Conservation (phyloP, 2,113 vertebrate genomes). For the Ochotona princeps region DNA sequence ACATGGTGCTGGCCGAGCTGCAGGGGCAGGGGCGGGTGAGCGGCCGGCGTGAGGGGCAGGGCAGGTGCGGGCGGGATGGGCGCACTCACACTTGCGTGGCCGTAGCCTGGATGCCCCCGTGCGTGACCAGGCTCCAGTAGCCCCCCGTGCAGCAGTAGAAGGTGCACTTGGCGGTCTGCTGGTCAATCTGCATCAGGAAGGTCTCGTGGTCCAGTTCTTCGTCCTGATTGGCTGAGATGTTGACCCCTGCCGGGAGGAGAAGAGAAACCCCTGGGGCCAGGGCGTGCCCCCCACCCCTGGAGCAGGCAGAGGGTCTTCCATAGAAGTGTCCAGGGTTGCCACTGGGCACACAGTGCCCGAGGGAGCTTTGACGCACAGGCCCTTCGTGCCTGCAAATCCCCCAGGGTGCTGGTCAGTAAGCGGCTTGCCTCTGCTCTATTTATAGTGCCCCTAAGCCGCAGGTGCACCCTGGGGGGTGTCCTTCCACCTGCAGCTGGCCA, state of each 20-base stretch:
- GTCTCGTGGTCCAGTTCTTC: conserved; percentile 96
- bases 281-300: not conserved
- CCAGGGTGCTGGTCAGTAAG: conserved; percentile 82
- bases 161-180: conserved; percentile 92
- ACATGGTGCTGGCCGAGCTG: conserved; percentile 94
- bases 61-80: not conserved
- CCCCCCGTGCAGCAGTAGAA: conserved; percentile 93
- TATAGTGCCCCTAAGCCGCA: conserved; percentile 79
- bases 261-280: conserved; percentile 9
- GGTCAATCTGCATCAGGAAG: conserved; percentile 97
- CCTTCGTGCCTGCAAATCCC: conserved; percentile 63
- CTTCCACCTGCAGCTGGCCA: not conserved
- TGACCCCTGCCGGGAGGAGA: conserved; percentile 89
- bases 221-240: conserved; percentile 97
- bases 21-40: not conserved
- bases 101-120: conserved; percentile 95
- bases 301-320: not conserved
- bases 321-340: too few relatives aligned
- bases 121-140: conserved; percentile 96
- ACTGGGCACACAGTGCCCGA: accelerated
- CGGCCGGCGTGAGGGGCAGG: too few relatives aligned
- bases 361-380: not conserved
- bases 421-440: conserved; percentile 79
- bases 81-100: conserved; percentile 93
- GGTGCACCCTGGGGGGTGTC: not conserved